Evolutionary conservation across 2,797 vertebrate genomes (phyloP).

Genomic region (Heteromormyrus szaboi): DNA sequence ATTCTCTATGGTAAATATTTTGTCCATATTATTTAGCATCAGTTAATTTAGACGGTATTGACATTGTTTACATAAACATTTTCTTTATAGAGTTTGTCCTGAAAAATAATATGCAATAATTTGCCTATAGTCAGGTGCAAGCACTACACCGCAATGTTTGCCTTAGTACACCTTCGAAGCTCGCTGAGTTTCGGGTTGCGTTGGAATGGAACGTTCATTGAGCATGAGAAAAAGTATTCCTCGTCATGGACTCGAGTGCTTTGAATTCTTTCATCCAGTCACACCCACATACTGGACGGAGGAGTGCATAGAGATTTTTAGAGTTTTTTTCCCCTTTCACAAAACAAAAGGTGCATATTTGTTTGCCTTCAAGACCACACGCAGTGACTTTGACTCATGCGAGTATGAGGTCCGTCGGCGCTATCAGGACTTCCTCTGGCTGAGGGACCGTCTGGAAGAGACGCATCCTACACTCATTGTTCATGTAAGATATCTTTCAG

Average conservation of each 20-base stretch:
- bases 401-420: constrained; percentile 89
- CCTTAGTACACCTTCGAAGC: neutral
- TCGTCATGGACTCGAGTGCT: neutral
- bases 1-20: neutral
- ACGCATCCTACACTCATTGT: constrained; percentile 83
- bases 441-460: constrained; percentile 83
- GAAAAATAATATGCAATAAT: neutral
- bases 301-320: neutral
- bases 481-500: constrained; percentile 69
- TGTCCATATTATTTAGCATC: neutral
- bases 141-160: neutral
- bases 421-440: constrained; percentile 95
- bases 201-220: neutral
- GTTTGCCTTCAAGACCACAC: constrained; percentile 71
- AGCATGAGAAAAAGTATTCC: neutral
- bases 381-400: constrained; percentile 85
- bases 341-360: neutral
- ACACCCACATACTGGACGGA: neutral
- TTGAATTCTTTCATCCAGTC: neutral
- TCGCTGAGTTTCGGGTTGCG: neutral
- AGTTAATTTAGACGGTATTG: neutral
- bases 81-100: neutral
- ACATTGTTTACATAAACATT: neutral
- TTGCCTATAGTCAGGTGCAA: neutral
- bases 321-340: neutral